Evolutionary conservation across 2,888 invertebrate species (phyloP), one percentile per base, ranked within the genome.

Genomic region (Chesias legatella): DNA sequence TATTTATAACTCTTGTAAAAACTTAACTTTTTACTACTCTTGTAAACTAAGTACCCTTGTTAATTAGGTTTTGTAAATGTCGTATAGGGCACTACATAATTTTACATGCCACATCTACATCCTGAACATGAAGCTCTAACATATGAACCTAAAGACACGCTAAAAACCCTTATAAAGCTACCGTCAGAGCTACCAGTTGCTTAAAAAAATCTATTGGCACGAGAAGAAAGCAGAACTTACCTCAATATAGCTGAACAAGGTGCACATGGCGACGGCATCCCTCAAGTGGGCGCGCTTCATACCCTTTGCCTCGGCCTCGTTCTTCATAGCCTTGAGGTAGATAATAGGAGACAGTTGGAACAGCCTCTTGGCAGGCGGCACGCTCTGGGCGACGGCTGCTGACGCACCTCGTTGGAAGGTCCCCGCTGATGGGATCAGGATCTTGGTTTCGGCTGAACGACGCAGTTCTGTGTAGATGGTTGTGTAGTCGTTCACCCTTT

Each of bases 211-310:
- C 20, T 20, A 20, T 20, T 6, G 20, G 3, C 20, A 20, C 5
- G 3, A 7, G 13, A 29, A n/a, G 17, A 8, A 21, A n/a, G 21
- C 33, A 22, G 17, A 17, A 26, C 17, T 21, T 34, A 64, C 73
- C 59, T 85, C 80, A 48, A 86, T 63, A 46, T 85, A 88, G 49
- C 73, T 80, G 54, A 98, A 90, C 55, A 95, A 94, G 59, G 96
- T 95, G 72, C 97, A 95, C 83, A 98, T 92, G 0, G 96, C 97
- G 0, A 94, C 94, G 0, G 94, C 97, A 78, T 99, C 98, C 34
- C 94, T 90, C 35, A 98, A 84, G 69, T 98, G 97, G 0, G 97
- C 95, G 33, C 85, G 90, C 53, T 91, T 90, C 96, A 98, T 97
- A 31, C 96, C 96, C 35, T 90, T 86, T 10, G 91, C 91, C 79